These are phyloP conservation scores for Oriolus oriolus DNA, from an alignment of 2,113 vertebrate genomes.

Conservation along the genomic window DNA sequence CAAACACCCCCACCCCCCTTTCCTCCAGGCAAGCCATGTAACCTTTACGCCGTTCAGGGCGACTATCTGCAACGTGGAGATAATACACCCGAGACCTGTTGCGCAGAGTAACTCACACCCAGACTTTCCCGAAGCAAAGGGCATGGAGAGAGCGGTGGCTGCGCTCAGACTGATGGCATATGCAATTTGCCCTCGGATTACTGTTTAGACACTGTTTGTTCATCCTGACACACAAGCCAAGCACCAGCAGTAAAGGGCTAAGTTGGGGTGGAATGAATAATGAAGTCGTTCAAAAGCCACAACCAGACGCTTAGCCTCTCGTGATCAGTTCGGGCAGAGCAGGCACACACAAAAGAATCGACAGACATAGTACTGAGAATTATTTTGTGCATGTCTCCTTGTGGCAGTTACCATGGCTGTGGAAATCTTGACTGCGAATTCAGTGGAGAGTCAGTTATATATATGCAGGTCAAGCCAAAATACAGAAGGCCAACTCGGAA, in stretches of 20 bases:
- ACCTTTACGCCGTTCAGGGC: background rate
- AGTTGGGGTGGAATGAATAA: background rate
- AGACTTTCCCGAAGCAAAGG: background rate
- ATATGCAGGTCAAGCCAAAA: constrained; percentile 41
- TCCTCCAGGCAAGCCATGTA: background rate
- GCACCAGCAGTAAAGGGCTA: background rate
- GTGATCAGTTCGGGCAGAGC: background rate
- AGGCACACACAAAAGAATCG: background rate
- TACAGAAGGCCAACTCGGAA: background rate
- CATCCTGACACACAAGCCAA: background rate
- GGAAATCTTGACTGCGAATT: constrained; percentile 41
- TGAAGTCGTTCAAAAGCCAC: background rate
- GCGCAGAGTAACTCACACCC: background rate
- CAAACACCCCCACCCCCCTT: background rate
- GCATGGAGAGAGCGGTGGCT: background rate
- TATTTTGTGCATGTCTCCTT: constrained; percentile 49
- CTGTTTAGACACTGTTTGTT: constrained; percentile 12
- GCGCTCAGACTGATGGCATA: background rate
- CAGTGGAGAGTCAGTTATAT: constrained; percentile 47
- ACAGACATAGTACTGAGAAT: constrained; percentile 34
- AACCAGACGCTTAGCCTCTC: background rate
- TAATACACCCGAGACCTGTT: background rate
- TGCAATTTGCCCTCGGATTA: background rate
- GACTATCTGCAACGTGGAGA: background rate
- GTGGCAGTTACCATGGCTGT: constrained; percentile 36